A percentile compares a stretch with the other conserved stretches of the same genome.
Evolutionary conservation across 2,888 invertebrate species (phyloP).

Genomic region (Lepas anatifera): DNA sequence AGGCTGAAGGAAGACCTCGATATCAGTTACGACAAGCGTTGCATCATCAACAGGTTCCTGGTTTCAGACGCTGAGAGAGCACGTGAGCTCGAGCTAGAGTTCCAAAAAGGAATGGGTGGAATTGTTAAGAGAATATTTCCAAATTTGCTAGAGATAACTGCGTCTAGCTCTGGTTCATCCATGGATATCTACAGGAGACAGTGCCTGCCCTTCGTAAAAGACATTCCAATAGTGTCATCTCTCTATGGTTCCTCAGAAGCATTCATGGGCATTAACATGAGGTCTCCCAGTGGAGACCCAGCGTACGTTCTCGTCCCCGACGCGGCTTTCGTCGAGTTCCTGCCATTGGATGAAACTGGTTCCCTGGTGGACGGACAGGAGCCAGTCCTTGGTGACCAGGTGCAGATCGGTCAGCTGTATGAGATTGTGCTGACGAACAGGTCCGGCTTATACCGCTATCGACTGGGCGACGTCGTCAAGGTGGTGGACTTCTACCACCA

Average conservation of each 20-base stretch:
- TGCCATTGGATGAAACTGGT: constrained; percentile 28
- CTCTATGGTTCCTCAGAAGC: constrained; percentile 34
- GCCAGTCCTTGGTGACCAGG: not conserved
- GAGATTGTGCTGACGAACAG: constrained; percentile 32
- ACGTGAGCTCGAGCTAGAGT: constrained; percentile 29
- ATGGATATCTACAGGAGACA: not conserved
- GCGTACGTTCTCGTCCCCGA: constrained; percentile 30
- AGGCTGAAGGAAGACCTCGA: not conserved
- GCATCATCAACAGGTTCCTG: constrained; percentile 27
- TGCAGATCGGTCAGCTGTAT: constrained; percentile 24
- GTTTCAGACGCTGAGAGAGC: constrained; percentile 28
- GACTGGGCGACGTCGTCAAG: constrained; percentile 32
- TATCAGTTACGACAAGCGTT: not conserved
- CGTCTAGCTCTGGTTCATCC: not conserved
- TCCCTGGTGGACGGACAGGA: not conserved
- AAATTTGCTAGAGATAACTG: too few relatives aligned
- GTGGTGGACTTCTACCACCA: constrained; percentile 30
- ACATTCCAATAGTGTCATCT: constrained; percentile 31
- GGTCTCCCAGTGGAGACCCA: constrained; percentile 15
- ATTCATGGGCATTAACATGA: constrained; percentile 27
- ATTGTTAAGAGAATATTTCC: too few relatives aligned
- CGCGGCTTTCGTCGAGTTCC: constrained; percentile 33
- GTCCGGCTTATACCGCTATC: constrained; percentile 31
- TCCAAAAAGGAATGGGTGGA: constrained; percentile 27
- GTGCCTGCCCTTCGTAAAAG: constrained; percentile 20